These are phyloP conservation scores for Cephalopterus ornatus DNA, from an alignment of 2,113 vertebrate genomes.

Conservation along the genomic window DNA sequence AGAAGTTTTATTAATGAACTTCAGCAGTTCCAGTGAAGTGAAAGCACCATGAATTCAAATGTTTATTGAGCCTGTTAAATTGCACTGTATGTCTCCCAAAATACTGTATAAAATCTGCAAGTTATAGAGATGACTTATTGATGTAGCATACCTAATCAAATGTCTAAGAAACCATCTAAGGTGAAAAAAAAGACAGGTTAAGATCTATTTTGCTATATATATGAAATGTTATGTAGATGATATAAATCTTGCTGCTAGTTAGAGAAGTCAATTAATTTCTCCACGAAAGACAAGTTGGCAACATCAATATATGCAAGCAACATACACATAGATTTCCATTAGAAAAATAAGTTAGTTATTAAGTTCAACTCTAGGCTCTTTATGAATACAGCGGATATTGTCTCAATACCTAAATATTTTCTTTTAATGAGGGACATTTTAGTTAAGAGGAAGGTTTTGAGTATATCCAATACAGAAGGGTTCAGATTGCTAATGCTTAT, in stretches of 20 bases:
- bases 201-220: neutral
- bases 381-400: conserved; percentile 28
- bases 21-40: neutral
- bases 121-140: neutral
- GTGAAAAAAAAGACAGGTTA: neutral
- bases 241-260: neutral
- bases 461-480: neutral
- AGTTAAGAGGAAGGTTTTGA: conserved; percentile 8
- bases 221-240: neutral
- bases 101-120: neutral
- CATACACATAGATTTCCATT: neutral
- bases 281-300: neutral
- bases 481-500: conserved; percentile 15
- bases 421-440: conserved; percentile 29
- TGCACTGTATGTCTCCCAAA: neutral
- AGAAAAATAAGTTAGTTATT: neutral
- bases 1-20: neutral
- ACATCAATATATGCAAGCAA: neutral
- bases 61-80: neutral
- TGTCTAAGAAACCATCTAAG: neutral
- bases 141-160: neutral
- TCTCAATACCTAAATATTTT: conserved; percentile 21
- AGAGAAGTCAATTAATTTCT: neutral
- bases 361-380: neutral
- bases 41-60: neutral